Evolutionary conservation across 2,797 vertebrate species (phyloP).

Genomic region (Neomorphus geoffroyi): DNA sequence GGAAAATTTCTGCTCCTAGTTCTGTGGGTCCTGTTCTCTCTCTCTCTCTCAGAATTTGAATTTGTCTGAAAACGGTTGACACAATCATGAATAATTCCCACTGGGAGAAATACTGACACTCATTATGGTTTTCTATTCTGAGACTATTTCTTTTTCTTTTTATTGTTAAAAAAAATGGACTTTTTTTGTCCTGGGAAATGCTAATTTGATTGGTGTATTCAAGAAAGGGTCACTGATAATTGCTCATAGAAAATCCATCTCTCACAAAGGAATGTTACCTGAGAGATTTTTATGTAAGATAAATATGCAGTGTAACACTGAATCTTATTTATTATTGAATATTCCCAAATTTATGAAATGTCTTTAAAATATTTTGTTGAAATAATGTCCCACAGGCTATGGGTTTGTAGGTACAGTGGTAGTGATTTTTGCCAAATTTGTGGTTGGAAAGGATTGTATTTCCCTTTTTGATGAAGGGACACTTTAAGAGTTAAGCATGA

Average conservation of each 20-base stretch:
- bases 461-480: background rate
- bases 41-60: background rate
- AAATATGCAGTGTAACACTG: background rate
- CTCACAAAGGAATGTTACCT: background rate
- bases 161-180: background rate
- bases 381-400: background rate
- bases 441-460: background rate
- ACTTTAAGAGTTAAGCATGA: background rate
- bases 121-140: slow-evolving; percentile 36
- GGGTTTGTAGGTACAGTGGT: background rate
- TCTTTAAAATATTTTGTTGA: background rate
- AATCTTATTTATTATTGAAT: background rate
- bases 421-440: slow-evolving; percentile 37
- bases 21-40: background rate
- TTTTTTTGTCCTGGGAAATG: slow-evolving; percentile 17
- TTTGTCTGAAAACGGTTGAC: slow-evolving; percentile 38
- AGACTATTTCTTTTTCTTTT: background rate
- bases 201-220: slow-evolving; percentile 14
- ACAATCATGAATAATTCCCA: slow-evolving; percentile 47
- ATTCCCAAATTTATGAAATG: background rate
- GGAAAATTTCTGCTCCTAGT: background rate
- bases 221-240: background rate
- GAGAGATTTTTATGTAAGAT: background rate
- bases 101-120: background rate
- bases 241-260: background rate